Conservation (phyloP, 2,888 invertebrate genomes). For the Sesamia inferens region DNA sequence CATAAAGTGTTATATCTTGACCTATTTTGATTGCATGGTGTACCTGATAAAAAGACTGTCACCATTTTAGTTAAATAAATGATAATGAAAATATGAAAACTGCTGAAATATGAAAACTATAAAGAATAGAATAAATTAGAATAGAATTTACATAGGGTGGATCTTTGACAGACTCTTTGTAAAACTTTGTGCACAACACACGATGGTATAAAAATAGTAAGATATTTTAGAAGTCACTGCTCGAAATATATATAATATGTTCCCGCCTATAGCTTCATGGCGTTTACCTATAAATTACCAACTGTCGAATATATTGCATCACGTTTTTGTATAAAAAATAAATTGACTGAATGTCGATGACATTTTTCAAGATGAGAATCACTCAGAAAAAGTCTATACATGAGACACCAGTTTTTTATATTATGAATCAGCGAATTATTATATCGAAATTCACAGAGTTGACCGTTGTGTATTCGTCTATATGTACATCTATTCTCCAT, state of each 20-base stretch:
- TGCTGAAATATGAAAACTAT: too few species aligned
- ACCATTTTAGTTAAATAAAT: not conserved
- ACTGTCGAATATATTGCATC: slow-evolving; percentile 41
- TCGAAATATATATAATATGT: slow-evolving; percentile 29
- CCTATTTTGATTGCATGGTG: slow-evolving; percentile 42
- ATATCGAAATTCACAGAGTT: slow-evolving; percentile 58
- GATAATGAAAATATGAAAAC: not conserved
- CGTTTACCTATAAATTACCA: slow-evolving; percentile 7
- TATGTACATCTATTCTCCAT: slow-evolving; percentile 25
- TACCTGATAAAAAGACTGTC: not conserved
- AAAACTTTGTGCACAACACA: slow-evolving; percentile 3
- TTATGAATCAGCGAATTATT: slow-evolving; percentile 63
- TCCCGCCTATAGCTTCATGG: slow-evolving; percentile 17
- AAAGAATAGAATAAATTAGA: too few species aligned
- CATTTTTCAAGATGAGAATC: slow-evolving; percentile 53
- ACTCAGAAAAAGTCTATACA: slow-evolving; percentile 34
- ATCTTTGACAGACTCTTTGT: not conserved
- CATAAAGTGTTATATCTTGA: slow-evolving; percentile 29
- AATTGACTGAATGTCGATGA: slow-evolving; percentile 52
- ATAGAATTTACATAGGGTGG: too few species aligned
- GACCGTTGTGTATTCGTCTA: slow-evolving; percentile 62
- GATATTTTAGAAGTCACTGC: not conserved
- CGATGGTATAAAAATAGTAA: not conserved
- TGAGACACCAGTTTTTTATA: slow-evolving; percentile 53
- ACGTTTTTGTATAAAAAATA: slow-evolving; percentile 49